These are phyloP conservation scores for Tetanocera ferruginea DNA, from an alignment of 2,888 invertebrate genomes.

Conservation along the genomic window DNA sequence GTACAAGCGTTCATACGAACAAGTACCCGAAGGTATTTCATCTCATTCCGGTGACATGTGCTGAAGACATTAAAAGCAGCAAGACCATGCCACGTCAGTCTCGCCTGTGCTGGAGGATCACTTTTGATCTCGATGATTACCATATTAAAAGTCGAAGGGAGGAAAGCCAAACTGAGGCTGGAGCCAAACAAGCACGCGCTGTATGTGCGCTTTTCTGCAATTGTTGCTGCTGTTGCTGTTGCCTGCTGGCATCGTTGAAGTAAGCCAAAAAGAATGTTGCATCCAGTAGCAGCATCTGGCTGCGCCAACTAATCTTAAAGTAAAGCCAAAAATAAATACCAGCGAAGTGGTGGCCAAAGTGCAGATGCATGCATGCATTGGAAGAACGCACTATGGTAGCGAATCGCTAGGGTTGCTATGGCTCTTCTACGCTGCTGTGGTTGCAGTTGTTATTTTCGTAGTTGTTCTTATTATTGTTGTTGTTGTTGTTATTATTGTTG, in stretches of 20 bases:
- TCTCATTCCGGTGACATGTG: conserved; percentile 45
- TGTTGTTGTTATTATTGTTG: background rate
- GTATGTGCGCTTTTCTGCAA: background rate
- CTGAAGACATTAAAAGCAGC: conserved; percentile 41
- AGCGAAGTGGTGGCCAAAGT: conserved; percentile 35
- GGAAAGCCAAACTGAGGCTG: background rate
- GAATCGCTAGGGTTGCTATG: conserved; percentile 28
- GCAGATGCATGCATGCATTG: conserved; percentile 24
- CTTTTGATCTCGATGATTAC: conserved; percentile 17
- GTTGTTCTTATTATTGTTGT: background rate
- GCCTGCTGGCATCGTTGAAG: background rate
- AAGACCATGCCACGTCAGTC: conserved; percentile 6
- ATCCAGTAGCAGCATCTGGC: conserved; percentile 16
- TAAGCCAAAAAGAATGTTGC: background rate
- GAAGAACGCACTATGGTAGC: conserved; percentile 9
- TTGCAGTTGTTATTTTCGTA: background rate
- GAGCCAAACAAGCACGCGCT: conserved; percentile 23
- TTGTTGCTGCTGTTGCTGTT: background rate
- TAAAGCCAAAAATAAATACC: conserved; percentile 27
- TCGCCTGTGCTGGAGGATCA: conserved; percentile 1
- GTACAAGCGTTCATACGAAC: background rate
- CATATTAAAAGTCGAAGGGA: background rate
- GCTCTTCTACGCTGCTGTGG: background rate
- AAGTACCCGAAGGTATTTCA: conserved; percentile 1
- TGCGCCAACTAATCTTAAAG: background rate